Evolutionary conservation across 92 coral and sea anemone species (phyloP).

Genomic region (Phenganax stokvisi): DNA sequence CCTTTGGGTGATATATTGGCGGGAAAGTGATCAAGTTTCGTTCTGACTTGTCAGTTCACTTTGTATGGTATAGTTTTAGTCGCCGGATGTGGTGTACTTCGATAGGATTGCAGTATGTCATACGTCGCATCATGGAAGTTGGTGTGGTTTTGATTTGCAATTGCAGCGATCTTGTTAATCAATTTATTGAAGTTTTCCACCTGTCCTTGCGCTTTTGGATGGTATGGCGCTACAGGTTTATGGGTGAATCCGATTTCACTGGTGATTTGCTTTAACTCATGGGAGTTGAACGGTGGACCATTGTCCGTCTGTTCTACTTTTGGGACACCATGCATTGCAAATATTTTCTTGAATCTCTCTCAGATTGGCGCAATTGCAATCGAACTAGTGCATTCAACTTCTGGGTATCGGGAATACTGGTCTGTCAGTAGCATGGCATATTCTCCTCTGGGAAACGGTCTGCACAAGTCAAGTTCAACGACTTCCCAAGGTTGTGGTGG

Average conservation of each 20-base stretch:
- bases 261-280: too few species aligned
- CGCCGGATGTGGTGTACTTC: slow-evolving; percentile 40
- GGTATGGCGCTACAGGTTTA: neutral
- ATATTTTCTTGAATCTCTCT: too few species aligned
- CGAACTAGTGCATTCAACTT: too few species aligned
- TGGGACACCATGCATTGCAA: too few species aligned
- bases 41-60: slow-evolving; percentile 26
- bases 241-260: too few species aligned
- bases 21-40: slow-evolving; percentile 31
- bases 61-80: slow-evolving; percentile 36
- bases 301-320: too few species aligned
- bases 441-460: slow-evolving; percentile 32
- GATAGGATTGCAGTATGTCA: slow-evolving; percentile 39
- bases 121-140: slow-evolving; percentile 38
- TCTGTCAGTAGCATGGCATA: slow-evolving; percentile 34
- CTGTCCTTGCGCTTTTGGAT: slow-evolving; percentile 36
- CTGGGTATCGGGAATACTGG: slow-evolving; percentile 25
- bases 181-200: slow-evolving; percentile 31
- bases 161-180: slow-evolving; percentile 6
- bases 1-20: slow-evolving; percentile 26
- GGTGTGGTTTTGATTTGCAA: slow-evolving; percentile 10
- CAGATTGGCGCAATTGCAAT: neutral
- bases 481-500: slow-evolving; percentile 35
- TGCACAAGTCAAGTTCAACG: slow-evolving; percentile 39
- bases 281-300: too few species aligned